Base-by-base conservation (phyloP, 2,888 invertebrate species). In the Ectemnius cavifrons region DNA sequence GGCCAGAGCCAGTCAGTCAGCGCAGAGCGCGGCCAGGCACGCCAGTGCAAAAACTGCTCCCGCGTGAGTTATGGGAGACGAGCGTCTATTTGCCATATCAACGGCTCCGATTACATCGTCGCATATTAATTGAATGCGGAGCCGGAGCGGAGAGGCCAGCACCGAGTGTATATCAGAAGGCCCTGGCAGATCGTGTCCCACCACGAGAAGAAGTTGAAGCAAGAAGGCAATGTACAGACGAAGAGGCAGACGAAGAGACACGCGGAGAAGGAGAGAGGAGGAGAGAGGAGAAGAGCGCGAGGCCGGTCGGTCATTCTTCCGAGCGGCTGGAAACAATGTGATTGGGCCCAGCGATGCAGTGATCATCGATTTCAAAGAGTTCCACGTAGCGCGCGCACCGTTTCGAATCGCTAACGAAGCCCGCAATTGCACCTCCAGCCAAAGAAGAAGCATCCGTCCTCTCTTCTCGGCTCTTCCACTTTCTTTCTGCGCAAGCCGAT, bases 61-160 rank as follows among this genome's bases (percentile, higher is more conserved):
- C 37, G 68, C 61, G 62, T 82, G 84, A 88, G 81, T 86, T 86
- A 85, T 80, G 82, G 75, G 84, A 84, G 77, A 77, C 78, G 79
- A 37, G 83, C 84, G 85, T 85, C 85, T 85, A 85, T 86, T 87
- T 84, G 84, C 86, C 77, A 80, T 85, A 85, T 82, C 79, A 73
- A 75, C 64, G 77, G 72, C 70, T 62, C 67, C 76, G 86, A 88
- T 86, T 84, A 80, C 80, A 84, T 85, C 82, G 79, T 79, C 77
- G 84, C 75, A 82, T 80, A 84, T 88, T 89, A 88, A 89, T 89
- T 87, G 86, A 89, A 88, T 85, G 82, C 81, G 37, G 37, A 37
- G 71, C 75, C 68, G 78, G 65, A 58, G 67, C 37, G 37, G 37
- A 11, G 11, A 8, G 47, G 37, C 52, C 52, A 56, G 46, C 47